Conservation (phyloP, 1,140 invertebrate genomes). For the Cyclina sinensis region DNA sequence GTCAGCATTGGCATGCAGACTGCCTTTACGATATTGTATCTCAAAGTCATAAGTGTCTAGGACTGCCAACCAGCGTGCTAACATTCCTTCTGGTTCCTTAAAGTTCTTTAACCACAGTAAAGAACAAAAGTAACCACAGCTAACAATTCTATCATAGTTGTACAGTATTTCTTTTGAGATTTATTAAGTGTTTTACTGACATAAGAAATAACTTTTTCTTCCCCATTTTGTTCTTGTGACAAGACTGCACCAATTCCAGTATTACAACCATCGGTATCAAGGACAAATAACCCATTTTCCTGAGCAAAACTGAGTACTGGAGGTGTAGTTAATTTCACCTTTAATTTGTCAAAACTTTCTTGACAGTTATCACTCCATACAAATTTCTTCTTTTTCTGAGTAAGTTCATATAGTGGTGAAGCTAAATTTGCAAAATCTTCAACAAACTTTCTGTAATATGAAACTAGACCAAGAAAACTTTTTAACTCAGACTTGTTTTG, state of each 20-base stretch:
- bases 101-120: no score
- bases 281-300: background rate
- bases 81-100: no score
- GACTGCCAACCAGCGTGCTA: no score
- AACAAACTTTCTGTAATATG: constrained; percentile 14
- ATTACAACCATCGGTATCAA: constrained; percentile 45
- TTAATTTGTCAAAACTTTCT: background rate
- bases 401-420: constrained; percentile 17
- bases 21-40: no score
- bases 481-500: constrained; percentile 15
- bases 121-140: constrained; percentile 13
- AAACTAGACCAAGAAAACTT: constrained; percentile 7
- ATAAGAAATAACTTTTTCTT: constrained; percentile 41
- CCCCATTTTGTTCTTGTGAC: constrained; percentile 15
- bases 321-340: background rate
- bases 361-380: background rate
- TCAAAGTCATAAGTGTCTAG: no score
- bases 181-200: constrained; percentile 35
- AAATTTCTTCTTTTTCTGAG: constrained; percentile 21
- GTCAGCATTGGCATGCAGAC: no score
- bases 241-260: constrained; percentile 19
- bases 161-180: constrained; percentile 35
- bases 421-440: background rate
- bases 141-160: constrained; percentile 12
- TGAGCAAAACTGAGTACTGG: constrained; percentile 33